Evolutionary conservation across 1,140 invertebrate species (phyloP).

Genomic region (Eumeta japonica): DNA sequence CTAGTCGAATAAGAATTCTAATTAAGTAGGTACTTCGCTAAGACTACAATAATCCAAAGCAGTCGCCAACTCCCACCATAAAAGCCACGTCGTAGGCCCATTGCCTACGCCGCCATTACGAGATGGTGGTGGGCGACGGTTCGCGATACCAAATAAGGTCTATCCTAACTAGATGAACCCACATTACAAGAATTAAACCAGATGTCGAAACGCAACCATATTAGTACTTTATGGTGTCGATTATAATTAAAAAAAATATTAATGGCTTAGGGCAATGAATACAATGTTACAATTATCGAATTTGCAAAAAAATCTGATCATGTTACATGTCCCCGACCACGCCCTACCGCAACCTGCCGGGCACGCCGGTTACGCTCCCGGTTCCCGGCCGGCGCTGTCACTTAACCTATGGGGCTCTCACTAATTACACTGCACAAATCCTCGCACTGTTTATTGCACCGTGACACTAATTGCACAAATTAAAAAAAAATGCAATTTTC

Average conservation of each 20-base stretch:
- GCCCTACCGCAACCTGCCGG: conserved; percentile 50
- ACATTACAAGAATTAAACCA: no score
- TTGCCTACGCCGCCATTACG: conserved; percentile 25
- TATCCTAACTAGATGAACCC: conserved; percentile 27
- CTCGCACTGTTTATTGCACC: conserved; percentile 27
- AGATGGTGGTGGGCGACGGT: conserved; percentile 31
- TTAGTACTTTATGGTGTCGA: no score
- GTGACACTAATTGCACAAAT: conserved; percentile 18
- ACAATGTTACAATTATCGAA: no score
- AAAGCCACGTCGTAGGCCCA: conserved; percentile 26
- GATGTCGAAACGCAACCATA: no score
- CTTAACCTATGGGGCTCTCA: conserved; percentile 45
- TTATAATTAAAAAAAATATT: no score
- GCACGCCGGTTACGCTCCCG: conserved; percentile 22
- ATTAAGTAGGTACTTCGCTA: no score
- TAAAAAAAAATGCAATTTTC: conserved; percentile 5
- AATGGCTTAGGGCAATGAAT: no score
- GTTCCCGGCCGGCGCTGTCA: conserved; percentile 34
- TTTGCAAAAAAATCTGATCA: no score
- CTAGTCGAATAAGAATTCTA: no score
- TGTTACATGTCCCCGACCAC: no score
- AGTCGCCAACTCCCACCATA: no score
- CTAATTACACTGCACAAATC: conserved; percentile 27
- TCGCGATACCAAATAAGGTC: conserved; percentile 43
- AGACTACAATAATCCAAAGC: no score